Conservation (phyloP, 1,140 invertebrate species). For the Venturia canescens region DNA sequence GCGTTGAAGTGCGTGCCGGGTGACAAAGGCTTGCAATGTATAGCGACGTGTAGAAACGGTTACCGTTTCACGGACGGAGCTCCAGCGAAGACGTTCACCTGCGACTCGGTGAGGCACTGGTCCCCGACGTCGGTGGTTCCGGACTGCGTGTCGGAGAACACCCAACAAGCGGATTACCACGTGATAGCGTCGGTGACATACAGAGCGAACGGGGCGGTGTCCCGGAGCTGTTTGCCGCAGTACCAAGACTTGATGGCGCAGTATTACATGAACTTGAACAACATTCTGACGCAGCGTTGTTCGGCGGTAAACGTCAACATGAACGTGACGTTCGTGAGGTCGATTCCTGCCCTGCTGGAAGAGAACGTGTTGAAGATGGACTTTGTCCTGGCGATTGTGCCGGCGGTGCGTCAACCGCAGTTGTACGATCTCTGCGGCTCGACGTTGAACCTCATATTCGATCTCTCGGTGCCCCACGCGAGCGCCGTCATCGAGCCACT, state of each 20-base stretch:
- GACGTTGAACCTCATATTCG: slow-evolving; percentile 94
- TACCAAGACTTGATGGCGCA: slow-evolving; percentile 91
- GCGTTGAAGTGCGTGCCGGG: slow-evolving; percentile 90
- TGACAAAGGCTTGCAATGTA: slow-evolving; percentile 90
- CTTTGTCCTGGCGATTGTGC: slow-evolving; percentile 91
- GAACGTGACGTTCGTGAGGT: slow-evolving; percentile 93
- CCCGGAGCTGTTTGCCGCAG: slow-evolving; percentile 87
- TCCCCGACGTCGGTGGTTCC: slow-evolving; percentile 90
- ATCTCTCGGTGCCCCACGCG: slow-evolving; percentile 94
- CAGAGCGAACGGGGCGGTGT: slow-evolving; percentile 91
- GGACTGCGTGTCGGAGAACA: slow-evolving; percentile 96
- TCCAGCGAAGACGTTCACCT: slow-evolving; percentile 90
- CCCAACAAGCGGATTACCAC: slow-evolving; percentile 95
- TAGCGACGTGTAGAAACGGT: slow-evolving; percentile 93
- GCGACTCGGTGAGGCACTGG: slow-evolving; percentile 88
- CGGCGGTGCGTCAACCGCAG: slow-evolving; percentile 90
- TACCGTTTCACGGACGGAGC: slow-evolving; percentile 95
- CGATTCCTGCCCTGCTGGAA: slow-evolving; percentile 85
- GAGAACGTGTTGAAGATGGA: slow-evolving; percentile 93
- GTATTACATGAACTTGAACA: slow-evolving; percentile 89
- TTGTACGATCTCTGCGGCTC: slow-evolving; percentile 96
- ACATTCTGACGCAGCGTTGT: slow-evolving; percentile 91
- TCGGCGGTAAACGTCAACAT: slow-evolving; percentile 96
- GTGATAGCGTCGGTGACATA: slow-evolving; percentile 93
- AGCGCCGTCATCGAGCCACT: slow-evolving; percentile 94